phyloP scores from a whole-genome alignment of 2,113 vertebrate genomes.

The Sander vitreus region DNA sequence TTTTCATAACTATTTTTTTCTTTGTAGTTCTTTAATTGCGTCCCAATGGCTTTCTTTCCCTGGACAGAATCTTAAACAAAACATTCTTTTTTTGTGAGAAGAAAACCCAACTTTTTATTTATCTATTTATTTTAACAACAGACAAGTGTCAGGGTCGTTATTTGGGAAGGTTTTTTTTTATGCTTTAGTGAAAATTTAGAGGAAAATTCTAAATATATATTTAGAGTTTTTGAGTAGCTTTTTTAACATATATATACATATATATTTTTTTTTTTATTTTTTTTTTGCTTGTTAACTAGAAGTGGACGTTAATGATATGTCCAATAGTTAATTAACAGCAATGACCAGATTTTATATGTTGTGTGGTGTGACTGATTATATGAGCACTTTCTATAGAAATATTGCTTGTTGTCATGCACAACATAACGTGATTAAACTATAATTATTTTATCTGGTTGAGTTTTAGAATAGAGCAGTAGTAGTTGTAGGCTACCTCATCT shows the following conservation, averaged over 20 bases:
- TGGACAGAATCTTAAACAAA: constrained; percentile 87
- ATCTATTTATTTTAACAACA: constrained; percentile 62
- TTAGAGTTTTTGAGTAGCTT: constrained; percentile 28
- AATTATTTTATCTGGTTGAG: not conserved
- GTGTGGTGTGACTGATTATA: not conserved
- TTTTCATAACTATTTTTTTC: constrained; percentile 87
- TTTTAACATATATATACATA: constrained; percentile 2
- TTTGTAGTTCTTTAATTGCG: constrained; percentile 89
- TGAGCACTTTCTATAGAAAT: not conserved
- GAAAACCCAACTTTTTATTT: constrained; percentile 72
- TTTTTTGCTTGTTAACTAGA: not conserved
- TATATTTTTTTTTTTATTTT: no score
- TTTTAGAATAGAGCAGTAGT: not conserved
- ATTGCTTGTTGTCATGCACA: not conserved
- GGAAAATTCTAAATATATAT: constrained; percentile 58
- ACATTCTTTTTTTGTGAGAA: constrained; percentile 77
- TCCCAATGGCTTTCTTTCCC: constrained; percentile 86
- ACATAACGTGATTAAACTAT: not conserved
- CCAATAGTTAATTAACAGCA: not conserved
- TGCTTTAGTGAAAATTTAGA: constrained; percentile 45
- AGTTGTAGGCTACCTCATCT: not conserved
- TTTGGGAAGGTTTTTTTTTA: constrained; percentile 50
- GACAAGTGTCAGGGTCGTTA: constrained; percentile 76
- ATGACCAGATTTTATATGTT: not conserved
- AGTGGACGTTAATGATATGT: constrained; percentile 18